These are phyloP conservation scores for Lynx canadensis DNA, from an alignment of 2,113 vertebrate species.

Conservation along the genomic window DNA sequence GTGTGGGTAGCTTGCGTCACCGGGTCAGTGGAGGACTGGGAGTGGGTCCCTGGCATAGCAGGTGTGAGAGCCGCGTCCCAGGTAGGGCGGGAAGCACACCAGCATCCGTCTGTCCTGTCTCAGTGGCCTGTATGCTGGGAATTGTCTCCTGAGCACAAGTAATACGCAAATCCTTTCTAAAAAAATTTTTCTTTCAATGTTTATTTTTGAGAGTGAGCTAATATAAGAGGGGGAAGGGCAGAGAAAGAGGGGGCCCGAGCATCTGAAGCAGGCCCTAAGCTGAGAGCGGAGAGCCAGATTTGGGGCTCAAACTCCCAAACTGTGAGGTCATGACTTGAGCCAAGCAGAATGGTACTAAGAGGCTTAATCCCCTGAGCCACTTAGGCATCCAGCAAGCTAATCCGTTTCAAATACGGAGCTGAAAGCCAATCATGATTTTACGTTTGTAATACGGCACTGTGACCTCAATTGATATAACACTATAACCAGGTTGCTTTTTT, in stretches of 20 bases:
- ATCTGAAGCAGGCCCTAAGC: no score
- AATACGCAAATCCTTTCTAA: neutral
- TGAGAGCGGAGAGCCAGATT: no score
- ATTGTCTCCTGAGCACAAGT: neutral
- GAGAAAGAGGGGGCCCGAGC: no score
- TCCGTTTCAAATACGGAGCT: neutral
- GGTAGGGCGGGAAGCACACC: fast-evolving
- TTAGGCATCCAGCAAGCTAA: neutral
- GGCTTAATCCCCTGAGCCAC: no score
- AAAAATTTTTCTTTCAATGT: no score
- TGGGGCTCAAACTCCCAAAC: no score
- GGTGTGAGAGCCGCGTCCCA: neutral
- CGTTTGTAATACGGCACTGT: neutral
- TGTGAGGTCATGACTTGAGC: no score
- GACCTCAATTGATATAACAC: neutral
- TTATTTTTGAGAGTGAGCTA: no score
- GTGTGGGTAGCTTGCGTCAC: neutral
- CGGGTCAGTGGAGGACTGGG: neutral
- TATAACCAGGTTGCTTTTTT: neutral
- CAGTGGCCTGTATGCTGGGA: no score
- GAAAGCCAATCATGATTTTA: neutral
- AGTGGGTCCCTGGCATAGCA: fast-evolving
- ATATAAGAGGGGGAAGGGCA: no score
- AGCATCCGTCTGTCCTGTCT: neutral
- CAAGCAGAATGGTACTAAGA: no score